phyloP scores from a whole-genome alignment of 1,140 invertebrate species.

The Zaprionus vittiger region DNA sequence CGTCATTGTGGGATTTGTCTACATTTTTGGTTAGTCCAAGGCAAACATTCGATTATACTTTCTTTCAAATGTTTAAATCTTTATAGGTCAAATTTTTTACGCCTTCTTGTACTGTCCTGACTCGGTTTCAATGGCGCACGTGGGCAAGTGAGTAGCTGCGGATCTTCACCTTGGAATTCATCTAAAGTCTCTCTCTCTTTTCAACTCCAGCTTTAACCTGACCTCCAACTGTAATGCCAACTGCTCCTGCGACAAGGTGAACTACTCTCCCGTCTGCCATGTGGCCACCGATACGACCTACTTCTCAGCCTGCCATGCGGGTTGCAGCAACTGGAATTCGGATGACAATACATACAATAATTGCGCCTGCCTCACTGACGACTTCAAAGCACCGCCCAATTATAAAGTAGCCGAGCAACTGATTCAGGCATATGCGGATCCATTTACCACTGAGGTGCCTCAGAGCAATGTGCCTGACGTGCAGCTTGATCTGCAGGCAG shows the following conservation, averaged over 20 bases:
- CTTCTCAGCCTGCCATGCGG: slow-evolving; percentile 88
- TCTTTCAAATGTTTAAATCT: neutral
- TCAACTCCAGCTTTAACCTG: slow-evolving; percentile 85
- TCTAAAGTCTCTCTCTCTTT: neutral
- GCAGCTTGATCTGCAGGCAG: slow-evolving; percentile 7
- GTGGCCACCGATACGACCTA: slow-evolving; percentile 85
- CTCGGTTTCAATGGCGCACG: slow-evolving; percentile 47
- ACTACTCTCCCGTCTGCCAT: slow-evolving; percentile 87
- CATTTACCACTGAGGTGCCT: neutral
- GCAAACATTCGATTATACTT: slow-evolving; percentile 53
- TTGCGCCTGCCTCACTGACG: slow-evolving; percentile 50
- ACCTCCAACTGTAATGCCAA: slow-evolving; percentile 85
- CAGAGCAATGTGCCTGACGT: slow-evolving; percentile 2
- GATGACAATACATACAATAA: slow-evolving; percentile 60
- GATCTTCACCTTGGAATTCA: neutral
- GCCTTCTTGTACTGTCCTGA: slow-evolving; percentile 87
- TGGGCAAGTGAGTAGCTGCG: slow-evolving; percentile 64
- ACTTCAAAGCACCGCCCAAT: neutral
- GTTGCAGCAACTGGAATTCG: slow-evolving; percentile 84
- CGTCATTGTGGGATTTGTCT: slow-evolving; percentile 86
- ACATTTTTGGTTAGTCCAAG: slow-evolving; percentile 85
- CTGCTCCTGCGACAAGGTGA: slow-evolving; percentile 86
- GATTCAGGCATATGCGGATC: slow-evolving; percentile 12
- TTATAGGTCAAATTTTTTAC: slow-evolving; percentile 85
- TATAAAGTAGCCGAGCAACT: slow-evolving; percentile 26